Evolutionary conservation across 64 coral and sea anemone genomes (phyloP), one percentile per base, ranked within the genome.

Genomic region (Anthopleura sola): DNA sequence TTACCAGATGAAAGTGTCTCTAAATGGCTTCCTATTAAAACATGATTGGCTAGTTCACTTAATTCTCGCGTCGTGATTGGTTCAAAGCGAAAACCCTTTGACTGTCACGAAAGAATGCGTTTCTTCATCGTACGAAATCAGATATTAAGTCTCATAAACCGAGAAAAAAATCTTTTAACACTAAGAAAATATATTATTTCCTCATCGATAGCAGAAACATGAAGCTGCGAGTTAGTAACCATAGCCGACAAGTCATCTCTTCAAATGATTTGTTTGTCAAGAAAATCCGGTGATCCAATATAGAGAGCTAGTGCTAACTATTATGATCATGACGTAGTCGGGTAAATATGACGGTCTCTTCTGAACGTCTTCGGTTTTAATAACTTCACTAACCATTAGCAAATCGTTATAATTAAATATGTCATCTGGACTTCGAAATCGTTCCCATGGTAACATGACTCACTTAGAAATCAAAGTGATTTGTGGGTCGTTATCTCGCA

Each of bases 231-330:
- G 11, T n/a, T 7, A 10, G 58, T 24, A 62, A 62, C 58, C 13
- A 71, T 11, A 71, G 66, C 60, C 14, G 66, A 3, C 66, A 34
- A 9, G 13, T 34, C 66, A 71, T 71, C 8, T 0, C 31, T 14
- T 32, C n/a, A 29, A 15, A 71, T 31, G 5, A 34, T 71, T 71
- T 32, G 31, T 34, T 71, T 71, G 12, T 32, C 13, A 71, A 32
- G 66, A 71, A 71, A 32, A 71, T 44, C 66, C 66, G 13, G 66
- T 71, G 66, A 71, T 71, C 31, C 34, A 71, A 71, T 34, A 71
- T 28, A 71, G 29, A 15, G 28, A 71, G 3, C 9, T 12, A 71
- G 66, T 71, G 29, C 14, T 71, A 71, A 71, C 31, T 71, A 14
- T 7, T 16, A 17, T 34, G 1, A 71, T 33, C 24, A 34, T 71